These are phyloP conservation scores for Bergia sp. DNA, from an alignment of 92 coral and sea anemone genomes.

Conservation along the genomic window DNA sequence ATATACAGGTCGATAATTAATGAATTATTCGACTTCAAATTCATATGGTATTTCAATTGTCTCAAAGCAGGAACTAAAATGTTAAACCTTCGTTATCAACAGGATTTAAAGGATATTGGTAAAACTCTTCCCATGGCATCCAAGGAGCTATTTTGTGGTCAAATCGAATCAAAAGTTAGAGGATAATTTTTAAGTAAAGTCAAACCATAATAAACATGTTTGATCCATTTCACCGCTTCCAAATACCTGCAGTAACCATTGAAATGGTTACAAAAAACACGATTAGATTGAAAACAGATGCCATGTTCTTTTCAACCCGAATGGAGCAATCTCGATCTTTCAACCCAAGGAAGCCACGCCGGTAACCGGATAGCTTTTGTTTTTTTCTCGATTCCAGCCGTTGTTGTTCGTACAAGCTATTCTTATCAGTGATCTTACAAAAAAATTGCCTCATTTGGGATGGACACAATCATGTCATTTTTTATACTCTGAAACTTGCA, in stretches of 20 bases:
- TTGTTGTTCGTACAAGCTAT: not conserved
- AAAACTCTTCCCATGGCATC: conserved; percentile 61
- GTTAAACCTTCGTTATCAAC: conserved; percentile 64
- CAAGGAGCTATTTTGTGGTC: conserved; percentile 55
- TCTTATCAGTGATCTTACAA: conserved; percentile 23
- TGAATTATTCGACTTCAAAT: not conserved
- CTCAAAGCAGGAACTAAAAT: not conserved
- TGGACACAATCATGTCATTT: conserved; percentile 18
- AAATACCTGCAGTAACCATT: conserved; percentile 36
- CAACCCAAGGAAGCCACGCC: not conserved
- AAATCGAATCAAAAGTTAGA: conserved; percentile 2
- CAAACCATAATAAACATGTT: not conserved
- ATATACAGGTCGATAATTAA: not conserved
- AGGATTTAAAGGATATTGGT: conserved; percentile 65
- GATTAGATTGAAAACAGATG: not conserved
- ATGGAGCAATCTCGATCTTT: not conserved
- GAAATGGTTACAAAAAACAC: not conserved
- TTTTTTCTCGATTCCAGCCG: no score
- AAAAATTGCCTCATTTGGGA: conserved; percentile 21
- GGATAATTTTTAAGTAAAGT: not conserved
- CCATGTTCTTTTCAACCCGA: not conserved
- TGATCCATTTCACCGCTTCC: not conserved
- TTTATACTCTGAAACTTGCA: conserved; percentile 5
- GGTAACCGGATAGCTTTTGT: not conserved
- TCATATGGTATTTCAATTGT: not conserved